Conservation (phyloP, 2,888 invertebrate species). For the Celastrina argiolus region DNA sequence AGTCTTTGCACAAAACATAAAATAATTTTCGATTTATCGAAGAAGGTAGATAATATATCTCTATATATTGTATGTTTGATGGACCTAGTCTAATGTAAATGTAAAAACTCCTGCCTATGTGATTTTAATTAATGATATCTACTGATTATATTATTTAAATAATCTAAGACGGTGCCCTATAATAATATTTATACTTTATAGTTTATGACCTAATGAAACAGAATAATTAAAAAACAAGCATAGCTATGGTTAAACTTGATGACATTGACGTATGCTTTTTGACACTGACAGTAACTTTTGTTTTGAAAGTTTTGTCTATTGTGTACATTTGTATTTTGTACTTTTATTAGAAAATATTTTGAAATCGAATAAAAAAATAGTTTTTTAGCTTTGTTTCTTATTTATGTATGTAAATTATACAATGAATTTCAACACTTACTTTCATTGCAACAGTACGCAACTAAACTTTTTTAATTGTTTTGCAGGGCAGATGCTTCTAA, state of each 20-base stretch:
- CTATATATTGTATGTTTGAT: no score
- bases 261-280: neutral
- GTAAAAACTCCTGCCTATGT: no score
- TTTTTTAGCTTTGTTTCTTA: neutral
- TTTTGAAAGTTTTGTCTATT: conserved; percentile 7
- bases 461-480: conserved; percentile 35
- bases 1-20: no score
- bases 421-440: neutral
- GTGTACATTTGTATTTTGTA: neutral
- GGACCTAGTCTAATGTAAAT: no score
- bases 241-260: neutral
- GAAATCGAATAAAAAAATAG: neutral
- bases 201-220: no score
- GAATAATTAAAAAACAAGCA: neutral
- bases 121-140: no score
- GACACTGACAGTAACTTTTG: neutral
- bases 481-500: conserved; percentile 93
- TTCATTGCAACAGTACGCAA: neutral
- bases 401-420: neutral
- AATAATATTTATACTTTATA: no score
- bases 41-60: no score
- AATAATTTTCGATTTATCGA: no score
- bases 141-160: no score
- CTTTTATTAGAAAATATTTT: neutral
- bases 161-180: no score